Evolutionary conservation across 2,113 vertebrate genomes (phyloP).

Genomic region (Puffinus mauretanicus): DNA sequence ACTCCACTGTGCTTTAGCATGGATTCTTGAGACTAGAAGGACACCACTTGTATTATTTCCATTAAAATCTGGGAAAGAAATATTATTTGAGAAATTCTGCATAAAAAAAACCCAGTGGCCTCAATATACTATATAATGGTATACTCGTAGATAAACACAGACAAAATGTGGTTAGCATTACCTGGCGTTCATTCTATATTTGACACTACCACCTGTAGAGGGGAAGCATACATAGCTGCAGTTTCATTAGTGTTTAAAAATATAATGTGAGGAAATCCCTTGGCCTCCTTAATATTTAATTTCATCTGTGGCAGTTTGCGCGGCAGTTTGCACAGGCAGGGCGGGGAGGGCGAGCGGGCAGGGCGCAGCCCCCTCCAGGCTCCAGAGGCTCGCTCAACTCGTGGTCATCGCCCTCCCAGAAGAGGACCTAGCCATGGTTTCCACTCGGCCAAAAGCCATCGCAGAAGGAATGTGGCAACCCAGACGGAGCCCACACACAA

Average conservation of each 20-base stretch:
- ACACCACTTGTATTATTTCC: neutral
- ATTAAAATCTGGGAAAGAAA: neutral
- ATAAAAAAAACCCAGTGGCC: fast-evolving
- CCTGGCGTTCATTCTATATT: neutral
- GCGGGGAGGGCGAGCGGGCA: too few relatives aligned
- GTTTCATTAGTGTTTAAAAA: neutral
- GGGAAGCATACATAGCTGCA: neutral
- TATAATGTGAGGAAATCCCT: neutral
- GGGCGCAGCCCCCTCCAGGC: too few relatives aligned
- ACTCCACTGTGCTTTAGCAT: neutral
- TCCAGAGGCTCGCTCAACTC: too few relatives aligned
- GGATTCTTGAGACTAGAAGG: neutral
- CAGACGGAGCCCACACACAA: too few relatives aligned
- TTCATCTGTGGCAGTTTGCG: neutral
- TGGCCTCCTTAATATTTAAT: neutral
- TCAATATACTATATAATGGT: too few relatives aligned
- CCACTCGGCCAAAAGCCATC: too few relatives aligned
- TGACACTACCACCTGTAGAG: neutral
- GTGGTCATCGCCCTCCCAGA: too few relatives aligned
- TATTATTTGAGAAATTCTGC: neutral
- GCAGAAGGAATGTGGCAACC: too few relatives aligned
- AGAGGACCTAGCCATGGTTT: too few relatives aligned
- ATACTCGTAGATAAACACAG: neutral
- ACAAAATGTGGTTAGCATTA: neutral
- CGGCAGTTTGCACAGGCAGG: too few relatives aligned